Base-by-base conservation (phyloP, 2,113 vertebrate genomes). In the Dunckerocampus dactyliophorus region DNA sequence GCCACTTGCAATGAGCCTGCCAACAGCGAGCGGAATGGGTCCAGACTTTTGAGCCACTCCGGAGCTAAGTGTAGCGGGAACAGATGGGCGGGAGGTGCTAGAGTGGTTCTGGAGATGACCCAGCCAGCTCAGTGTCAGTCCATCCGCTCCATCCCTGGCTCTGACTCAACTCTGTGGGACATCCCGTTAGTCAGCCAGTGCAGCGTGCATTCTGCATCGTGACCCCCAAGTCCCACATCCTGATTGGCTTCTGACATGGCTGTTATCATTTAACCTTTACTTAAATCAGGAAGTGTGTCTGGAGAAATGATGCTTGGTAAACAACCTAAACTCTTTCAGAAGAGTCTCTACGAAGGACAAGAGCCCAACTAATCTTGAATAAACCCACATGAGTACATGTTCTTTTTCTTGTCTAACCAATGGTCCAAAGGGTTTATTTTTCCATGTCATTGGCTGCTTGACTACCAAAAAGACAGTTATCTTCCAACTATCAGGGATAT, bases 231-330 rank as follows among this genome's bases (percentile, higher is more conserved):
- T 42, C 12, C 65, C 4, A 19, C 13, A 37, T 15, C 37, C n/a
- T 20, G 13, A 60, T 80, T 76, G 77, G 62, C 66, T 65, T 63
- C 74, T 81, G 74, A 86, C 80, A 82, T 63, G 67, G 70, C 82
- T 83, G 77, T 85, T 74, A 81, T 80, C 84, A 82, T 85, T 87
- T 87, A 88, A 87, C 84, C 79, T 87, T 82, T 80, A 72, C 75
- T 81, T 74, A 79, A 57, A 82, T 52, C 67, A 45, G 64, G 60
- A 85, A 79, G 68, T 71, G 72, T 72, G 71, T 63, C 62, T 55
- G 39, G 21, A 20, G 31, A 60, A 60, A 46, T 22, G 11, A 39
- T 43, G 39, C 39, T 43, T 8, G 39, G 39, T 43, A 14, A 14
- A 14, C 14, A 14, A 43, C 7, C n/a, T 2, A 49, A 51, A 51